phyloP scores from a whole-genome alignment of 2,797 vertebrate genomes.

The Anabas testudineus region DNA sequence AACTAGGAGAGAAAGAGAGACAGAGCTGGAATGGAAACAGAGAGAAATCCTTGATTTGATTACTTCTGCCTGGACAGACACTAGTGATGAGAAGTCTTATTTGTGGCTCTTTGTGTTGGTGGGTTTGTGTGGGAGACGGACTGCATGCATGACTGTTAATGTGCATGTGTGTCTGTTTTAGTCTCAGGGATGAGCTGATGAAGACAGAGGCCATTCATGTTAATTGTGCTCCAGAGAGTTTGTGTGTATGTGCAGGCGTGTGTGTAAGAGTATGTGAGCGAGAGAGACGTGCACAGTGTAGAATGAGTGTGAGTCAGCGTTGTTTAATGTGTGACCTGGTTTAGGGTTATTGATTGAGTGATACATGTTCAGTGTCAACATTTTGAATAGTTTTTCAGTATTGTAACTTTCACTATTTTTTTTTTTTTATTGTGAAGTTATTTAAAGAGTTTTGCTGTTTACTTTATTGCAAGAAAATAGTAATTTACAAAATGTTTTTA shows the following conservation, averaged over 20 bases:
- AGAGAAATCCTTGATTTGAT: conserved; percentile 71
- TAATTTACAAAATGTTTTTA: no score
- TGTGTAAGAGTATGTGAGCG: neutral
- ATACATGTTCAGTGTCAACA: no score
- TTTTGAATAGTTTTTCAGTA: no score
- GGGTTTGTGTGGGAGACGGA: conserved; percentile 1
- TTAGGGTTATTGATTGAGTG: no score
- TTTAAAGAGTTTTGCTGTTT: no score
- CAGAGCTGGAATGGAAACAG: conserved; percentile 37
- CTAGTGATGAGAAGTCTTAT: conserved; percentile 52
- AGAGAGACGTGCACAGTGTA: neutral
- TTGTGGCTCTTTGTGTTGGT: conserved; percentile 63
- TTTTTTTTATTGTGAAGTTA: no score
- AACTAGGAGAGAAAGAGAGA: conserved; percentile 38
- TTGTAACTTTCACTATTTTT: no score
- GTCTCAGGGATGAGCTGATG: conserved; percentile 36
- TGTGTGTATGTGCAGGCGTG: neutral
- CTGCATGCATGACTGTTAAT: neutral
- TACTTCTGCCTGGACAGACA: conserved; percentile 64
- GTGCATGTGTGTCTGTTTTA: conserved; percentile 15
- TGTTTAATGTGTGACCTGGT: no score
- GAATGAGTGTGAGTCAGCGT: neutral
- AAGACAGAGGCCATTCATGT: conserved; percentile 38
- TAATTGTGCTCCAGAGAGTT: conserved; percentile 43
- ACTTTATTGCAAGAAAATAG: no score